A percentile compares a stretch with the other conserved stretches of the same genome.
phyloP scores from a whole-genome alignment of 2,113 vertebrate genomes.

The Mobula birostris region DNA sequence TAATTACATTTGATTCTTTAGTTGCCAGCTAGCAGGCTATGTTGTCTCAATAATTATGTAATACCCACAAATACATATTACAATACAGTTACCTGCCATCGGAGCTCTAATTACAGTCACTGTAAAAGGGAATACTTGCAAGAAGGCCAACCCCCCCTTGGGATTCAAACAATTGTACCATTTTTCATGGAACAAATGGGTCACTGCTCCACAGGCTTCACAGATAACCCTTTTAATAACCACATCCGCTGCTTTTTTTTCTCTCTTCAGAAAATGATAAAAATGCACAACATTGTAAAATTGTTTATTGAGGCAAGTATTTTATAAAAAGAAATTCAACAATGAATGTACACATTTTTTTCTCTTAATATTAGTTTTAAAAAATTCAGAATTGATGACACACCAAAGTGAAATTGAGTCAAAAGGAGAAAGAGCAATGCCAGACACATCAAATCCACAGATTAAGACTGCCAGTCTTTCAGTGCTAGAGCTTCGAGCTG shows the following conservation, averaged over 20 bases:
- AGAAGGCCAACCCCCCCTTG: background rate
- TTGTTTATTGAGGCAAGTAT: background rate
- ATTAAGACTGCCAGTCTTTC: background rate
- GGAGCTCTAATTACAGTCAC: background rate
- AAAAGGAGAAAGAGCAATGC: background rate
- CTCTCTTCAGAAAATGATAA: background rate
- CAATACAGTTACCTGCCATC: background rate
- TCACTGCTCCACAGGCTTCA: background rate
- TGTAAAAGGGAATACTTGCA: background rate
- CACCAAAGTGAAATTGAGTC: background rate
- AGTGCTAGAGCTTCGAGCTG: background rate
- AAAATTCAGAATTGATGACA: background rate
- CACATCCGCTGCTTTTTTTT: background rate
- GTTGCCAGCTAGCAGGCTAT: background rate
- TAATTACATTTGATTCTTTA: background rate
- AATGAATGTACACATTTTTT: background rate
- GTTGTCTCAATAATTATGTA: background rate
- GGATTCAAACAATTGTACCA: background rate
- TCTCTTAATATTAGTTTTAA: background rate
- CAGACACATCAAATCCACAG: background rate
- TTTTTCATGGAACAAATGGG: background rate
- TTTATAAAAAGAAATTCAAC: background rate
- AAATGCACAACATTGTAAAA: background rate
- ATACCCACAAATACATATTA: background rate
- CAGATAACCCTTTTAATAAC: background rate